Base-by-base conservation (phyloP, 2,113 vertebrate genomes). In the Psittacara wagleri region DNA sequence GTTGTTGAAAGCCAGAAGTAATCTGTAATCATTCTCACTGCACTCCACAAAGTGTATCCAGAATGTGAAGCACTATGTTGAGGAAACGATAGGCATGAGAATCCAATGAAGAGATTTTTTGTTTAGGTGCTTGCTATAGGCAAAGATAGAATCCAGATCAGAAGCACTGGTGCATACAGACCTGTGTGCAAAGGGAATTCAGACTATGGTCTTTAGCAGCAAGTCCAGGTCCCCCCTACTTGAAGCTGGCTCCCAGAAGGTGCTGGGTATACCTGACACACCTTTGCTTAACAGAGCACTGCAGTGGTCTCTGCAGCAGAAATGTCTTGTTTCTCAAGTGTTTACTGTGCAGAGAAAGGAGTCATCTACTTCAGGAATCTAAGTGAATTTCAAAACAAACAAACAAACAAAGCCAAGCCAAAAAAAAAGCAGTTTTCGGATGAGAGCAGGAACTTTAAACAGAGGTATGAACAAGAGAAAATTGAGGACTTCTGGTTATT, bases 401-500 rank as follows among this genome's bases (percentile, higher is more conserved):
- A 20, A 59, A 5, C 49, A 22, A 61, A 4, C 51, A 55, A 18
- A 49, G 22, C 4, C 4, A 35, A 44, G 54, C 17, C 3, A 35
- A 6, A 80, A 78, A 31, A 4, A 85, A 78, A 78, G 7, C 9
- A 9, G 2, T 59, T 55, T 88, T 90, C n/a, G 33, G 29, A 33
- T 63, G 35, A 86, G 23, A 57, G 11, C 22, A 54, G 39, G 24
- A 86, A n/a, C 35, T 67, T 75, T 9, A 29, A 76, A 88, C 82
- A 92, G 88, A 97, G 63, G 27, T 66, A 81, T 51, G 74, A 90
- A 93, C 63, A 92, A 92, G 81, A 87, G 80, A 95, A 20, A 78
- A 46, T 25, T 1, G 39, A 55, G 31, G 25, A 70, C 28, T 63
- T 17, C 63, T 77, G 44, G 25, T 11, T 90, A 49, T 70, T 37